Evolutionary conservation across 1,140 invertebrate genomes (phyloP), one percentile per base, ranked within the genome.

Genomic region (Ephestia elutella): DNA sequence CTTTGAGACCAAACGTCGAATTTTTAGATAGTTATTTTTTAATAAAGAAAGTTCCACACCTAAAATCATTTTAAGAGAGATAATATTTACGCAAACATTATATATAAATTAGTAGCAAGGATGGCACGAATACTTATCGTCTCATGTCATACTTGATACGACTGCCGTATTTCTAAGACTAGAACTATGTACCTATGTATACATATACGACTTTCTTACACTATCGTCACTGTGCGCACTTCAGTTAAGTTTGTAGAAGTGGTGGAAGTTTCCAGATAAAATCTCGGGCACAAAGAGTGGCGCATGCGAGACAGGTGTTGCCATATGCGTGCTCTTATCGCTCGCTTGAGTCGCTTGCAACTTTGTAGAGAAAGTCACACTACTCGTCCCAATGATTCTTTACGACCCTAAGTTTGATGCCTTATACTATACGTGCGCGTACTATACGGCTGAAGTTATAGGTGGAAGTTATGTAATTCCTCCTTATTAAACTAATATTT

Each of bases 231-330:
- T 50, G 20, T 20, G 25, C 59, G 59, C 62, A 57, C 63, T 56
- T 70, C 21, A 25, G 61, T 56, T 62, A 55, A 60, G 59, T 70
- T 66, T 62, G 68, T 48, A 38, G 54, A 78, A 77, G 68, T 66
- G 60, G 68, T 48, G 49, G 54, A 78, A 77, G 68, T 75, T 75
- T 66, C 54, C 15, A 65, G 73, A 78, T 78, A 71, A 66, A 70
- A 78, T 78, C 74, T 60, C 38, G 59, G 60, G 55, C 59, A 70
- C 65, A 68, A 72, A 72, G 68, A 65, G 62, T 59, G 58, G 58
- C 61, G 65, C 62, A 63, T 68, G 59, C 60, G 65, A 66, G 73
- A 71, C 73, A 73, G 71, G 74, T 65, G 66, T 63, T 5, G 32
- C 13, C 32, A 9, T 13, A 35, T 35, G 32, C 21, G n/a, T 7